A percentile compares a stretch with the other conserved stretches of the same genome.
These are phyloP conservation scores for Tangara arthus DNA, from an alignment of 2,797 vertebrate species.

Conservation along the genomic window DNA sequence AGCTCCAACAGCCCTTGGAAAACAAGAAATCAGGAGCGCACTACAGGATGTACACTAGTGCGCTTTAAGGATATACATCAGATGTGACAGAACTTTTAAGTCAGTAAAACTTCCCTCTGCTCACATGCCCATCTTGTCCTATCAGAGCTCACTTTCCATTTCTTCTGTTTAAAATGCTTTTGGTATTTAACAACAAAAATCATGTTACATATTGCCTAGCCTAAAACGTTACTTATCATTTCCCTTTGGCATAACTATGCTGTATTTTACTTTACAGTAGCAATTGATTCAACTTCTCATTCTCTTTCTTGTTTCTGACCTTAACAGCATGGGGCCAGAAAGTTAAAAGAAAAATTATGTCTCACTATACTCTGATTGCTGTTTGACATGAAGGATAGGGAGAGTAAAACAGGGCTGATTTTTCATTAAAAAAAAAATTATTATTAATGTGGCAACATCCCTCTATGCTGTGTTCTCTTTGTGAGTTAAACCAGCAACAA, in stretches of 20 bases:
- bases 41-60: neutral
- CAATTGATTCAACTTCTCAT: neutral
- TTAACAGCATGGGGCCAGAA: neutral
- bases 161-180: neutral
- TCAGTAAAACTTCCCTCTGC: neutral
- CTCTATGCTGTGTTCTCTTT: neutral
- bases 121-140: neutral
- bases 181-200: neutral
- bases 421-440: neutral
- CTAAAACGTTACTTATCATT: neutral
- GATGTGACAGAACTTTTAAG: neutral
- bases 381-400: neutral
- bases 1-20: neutral
- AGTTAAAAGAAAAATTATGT: neutral
- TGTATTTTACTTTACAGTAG: neutral
- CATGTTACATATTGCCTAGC: neutral
- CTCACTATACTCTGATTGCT: neutral
- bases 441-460: neutral
- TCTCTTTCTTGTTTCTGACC: neutral
- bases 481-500: neutral
- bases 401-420: neutral
- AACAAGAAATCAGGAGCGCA: neutral
- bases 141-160: neutral
- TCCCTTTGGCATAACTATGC: neutral
- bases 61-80: neutral